These are phyloP conservation scores for Mesoclemmys tuberculata DNA, from an alignment of 2,113 vertebrate species.

Conservation along the genomic window DNA sequence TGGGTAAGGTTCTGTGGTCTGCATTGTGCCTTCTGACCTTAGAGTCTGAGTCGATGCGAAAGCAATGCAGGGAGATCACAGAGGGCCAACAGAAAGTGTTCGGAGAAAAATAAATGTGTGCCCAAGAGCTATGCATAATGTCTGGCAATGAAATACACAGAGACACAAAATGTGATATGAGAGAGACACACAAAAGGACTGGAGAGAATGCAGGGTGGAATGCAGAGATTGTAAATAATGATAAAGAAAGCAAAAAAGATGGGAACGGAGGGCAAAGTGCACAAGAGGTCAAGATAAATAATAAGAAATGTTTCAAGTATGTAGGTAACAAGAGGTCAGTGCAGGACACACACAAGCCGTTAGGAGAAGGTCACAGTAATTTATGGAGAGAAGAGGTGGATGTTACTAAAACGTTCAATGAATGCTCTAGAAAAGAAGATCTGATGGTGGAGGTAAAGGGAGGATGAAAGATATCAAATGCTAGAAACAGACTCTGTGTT, in stretches of 20 bases:
- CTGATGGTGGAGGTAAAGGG: neutral
- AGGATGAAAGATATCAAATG: fast-evolving
- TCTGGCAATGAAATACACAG: neutral
- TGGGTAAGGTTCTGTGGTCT: no score
- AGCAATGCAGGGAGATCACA: neutral
- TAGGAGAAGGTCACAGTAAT: neutral
- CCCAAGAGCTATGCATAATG: neutral
- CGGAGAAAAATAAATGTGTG: neutral
- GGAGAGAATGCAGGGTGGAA: neutral
- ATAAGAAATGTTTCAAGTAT: neutral
- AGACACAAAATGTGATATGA: neutral
- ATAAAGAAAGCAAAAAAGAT: neutral
- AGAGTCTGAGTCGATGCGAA: neutral
- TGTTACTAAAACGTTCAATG: neutral
- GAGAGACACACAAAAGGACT: neutral
- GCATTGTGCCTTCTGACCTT: no score
- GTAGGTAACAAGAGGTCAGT: constrained; percentile 15
- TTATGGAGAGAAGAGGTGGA: neutral
- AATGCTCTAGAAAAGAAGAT: neutral
- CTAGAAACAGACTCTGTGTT: neutral
- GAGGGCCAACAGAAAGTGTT: neutral
- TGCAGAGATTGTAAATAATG: constrained; percentile 22
- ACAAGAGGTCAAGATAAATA: constrained; percentile 16
- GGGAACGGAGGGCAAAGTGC: constrained; percentile 14
- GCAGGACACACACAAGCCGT: neutral